These are phyloP conservation scores for Bolinopsis microptera DNA, from an alignment of 37 sponge, comb jelly and placozoan genomes.

Conservation along the genomic window DNA sequence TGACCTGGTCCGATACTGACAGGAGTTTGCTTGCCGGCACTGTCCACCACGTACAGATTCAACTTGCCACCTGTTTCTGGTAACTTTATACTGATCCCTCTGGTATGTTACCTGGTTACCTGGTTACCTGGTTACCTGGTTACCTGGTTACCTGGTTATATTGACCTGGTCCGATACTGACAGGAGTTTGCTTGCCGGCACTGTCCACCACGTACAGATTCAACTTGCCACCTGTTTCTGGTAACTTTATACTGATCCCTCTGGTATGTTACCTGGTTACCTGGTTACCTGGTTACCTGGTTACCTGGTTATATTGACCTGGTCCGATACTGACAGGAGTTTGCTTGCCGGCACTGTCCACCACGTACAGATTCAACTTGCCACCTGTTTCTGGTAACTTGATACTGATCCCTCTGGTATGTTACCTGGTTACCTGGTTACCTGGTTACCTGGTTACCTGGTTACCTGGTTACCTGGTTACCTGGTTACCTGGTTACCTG, in stretches of 20 bases:
- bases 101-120: too few relatives aligned
- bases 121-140: too few relatives aligned
- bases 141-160: too few relatives aligned
- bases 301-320: slow-evolving; percentile 1
- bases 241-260: slow-evolving; percentile 44
- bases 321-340: slow-evolving; percentile 56
- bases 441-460: too few relatives aligned
- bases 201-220: slow-evolving; percentile 50
- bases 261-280: slow-evolving; percentile 21
- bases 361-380: slow-evolving; percentile 9
- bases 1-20: slow-evolving; percentile 43
- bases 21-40: slow-evolving; percentile 52
- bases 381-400: slow-evolving; percentile 35
- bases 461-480: too few relatives aligned
- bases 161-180: slow-evolving; percentile 34
- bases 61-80: slow-evolving; percentile 37
- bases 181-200: slow-evolving; percentile 52
- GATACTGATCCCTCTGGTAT: slow-evolving; percentile 40
- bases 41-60: slow-evolving; percentile 34
- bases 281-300: too few relatives aligned
- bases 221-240: slow-evolving; percentile 26
- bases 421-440: too few relatives aligned
- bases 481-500: too few relatives aligned
- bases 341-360: slow-evolving; percentile 49
- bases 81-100: slow-evolving; percentile 44